Percentiles rank a stretch among this genome's conserved stretches.
These are phyloP conservation scores for Papilio protenor DNA, from an alignment of 2,888 invertebrate genomes.

Conservation along the genomic window DNA sequence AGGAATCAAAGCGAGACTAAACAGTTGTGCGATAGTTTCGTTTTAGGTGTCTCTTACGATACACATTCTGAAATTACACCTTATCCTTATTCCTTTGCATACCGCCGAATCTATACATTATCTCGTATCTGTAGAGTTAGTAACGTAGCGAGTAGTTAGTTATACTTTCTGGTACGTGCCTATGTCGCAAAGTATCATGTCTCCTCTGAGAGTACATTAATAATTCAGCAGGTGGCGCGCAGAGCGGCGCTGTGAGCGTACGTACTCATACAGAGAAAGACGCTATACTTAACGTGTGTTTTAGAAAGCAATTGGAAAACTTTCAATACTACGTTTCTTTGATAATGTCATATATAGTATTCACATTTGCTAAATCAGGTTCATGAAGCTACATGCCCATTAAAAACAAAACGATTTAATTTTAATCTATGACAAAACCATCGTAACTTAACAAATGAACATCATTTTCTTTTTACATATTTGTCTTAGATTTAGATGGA, in stretches of 20 bases:
- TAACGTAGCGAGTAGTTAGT: conserved; percentile 45
- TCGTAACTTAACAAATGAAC: too few species aligned
- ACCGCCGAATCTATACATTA: conserved; percentile 13
- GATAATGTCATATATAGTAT: not conserved
- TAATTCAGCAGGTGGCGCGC: conserved; percentile 69
- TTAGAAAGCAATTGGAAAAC: conserved; percentile 41
- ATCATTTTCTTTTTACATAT: too few species aligned
- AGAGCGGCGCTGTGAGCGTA: conserved; percentile 49
- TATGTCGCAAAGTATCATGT: conserved; percentile 71
- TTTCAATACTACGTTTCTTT: conserved; percentile 10
- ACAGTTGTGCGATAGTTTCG: too few species aligned
- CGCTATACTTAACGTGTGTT: conserved; percentile 38
- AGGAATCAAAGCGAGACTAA: too few species aligned
- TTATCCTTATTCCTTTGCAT: not conserved
- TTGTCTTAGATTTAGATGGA: too few species aligned
- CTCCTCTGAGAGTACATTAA: conserved; percentile 67
- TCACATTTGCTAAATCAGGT: not conserved
- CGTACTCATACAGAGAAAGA: conserved; percentile 43
- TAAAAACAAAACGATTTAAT: not conserved
- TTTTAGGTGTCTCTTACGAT: too few species aligned
- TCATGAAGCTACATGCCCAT: too few species aligned
- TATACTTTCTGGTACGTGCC: conserved; percentile 60
- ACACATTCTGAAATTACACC: not conserved
- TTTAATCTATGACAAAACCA: not conserved
- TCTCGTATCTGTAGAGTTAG: conserved; percentile 4